Evolutionary conservation across 2,888 invertebrate genomes (phyloP).

Genomic region (Acrocyrtus sp.): DNA sequence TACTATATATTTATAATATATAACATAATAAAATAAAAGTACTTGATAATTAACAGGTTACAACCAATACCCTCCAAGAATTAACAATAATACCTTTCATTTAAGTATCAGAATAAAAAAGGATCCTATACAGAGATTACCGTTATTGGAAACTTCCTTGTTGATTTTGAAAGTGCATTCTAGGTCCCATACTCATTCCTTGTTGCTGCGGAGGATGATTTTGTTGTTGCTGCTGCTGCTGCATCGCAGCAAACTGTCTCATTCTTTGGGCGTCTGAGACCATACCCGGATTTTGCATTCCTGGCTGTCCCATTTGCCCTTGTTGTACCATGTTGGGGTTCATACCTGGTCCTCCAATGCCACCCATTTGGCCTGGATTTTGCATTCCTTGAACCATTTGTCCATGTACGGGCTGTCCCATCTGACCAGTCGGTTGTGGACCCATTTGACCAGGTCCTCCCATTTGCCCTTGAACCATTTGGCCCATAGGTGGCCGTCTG

Average conservation of each 20-base stretch:
- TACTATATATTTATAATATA: slow-evolving; percentile 24
- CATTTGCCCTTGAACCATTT: slow-evolving; percentile 51
- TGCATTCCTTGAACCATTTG: slow-evolving; percentile 45
- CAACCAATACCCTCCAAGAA: slow-evolving; percentile 14
- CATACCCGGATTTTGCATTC: slow-evolving; percentile 51
- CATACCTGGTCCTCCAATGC: slow-evolving; percentile 9
- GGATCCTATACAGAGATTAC: slow-evolving; percentile 47
- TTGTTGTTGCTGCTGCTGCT: slow-evolving; percentile 65
- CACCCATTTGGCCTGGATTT: slow-evolving; percentile 39
- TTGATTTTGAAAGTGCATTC: slow-evolving; percentile 62
- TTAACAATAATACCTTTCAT: slow-evolving; percentile 31
- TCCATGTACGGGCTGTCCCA: slow-evolving; percentile 50
- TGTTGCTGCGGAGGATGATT: slow-evolving; percentile 74
- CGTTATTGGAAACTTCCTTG: slow-evolving; percentile 56
- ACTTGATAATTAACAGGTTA: slow-evolving; percentile 7
- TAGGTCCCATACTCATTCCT: slow-evolving; percentile 58
- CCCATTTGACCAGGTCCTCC: slow-evolving; percentile 41
- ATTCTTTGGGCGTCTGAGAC: slow-evolving; percentile 55
- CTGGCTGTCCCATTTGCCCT: slow-evolving; percentile 38
- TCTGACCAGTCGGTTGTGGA: slow-evolving; percentile 36
- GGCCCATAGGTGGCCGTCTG: slow-evolving; percentile 52
- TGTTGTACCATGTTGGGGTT: slow-evolving; percentile 28
- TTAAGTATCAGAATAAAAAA: slow-evolving; percentile 2
- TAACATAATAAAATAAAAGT: slow-evolving; percentile 49
- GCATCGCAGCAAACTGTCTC: slow-evolving; percentile 60